Base-by-base conservation (phyloP, 2,888 invertebrate genomes). In the Acronicta alni region DNA sequence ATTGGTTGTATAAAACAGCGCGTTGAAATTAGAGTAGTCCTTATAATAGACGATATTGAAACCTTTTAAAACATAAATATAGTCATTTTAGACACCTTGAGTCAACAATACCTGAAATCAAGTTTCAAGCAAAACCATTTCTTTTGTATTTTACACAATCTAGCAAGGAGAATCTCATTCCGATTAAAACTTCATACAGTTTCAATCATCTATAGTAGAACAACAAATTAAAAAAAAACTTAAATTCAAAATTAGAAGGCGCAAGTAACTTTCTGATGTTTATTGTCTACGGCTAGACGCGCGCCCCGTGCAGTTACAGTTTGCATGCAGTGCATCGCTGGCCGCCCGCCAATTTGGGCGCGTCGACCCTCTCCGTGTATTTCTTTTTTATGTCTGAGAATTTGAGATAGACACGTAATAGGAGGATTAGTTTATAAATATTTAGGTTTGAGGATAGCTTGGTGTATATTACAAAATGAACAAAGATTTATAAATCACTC, bases 271-370 rank as follows among this genome's bases (percentile, higher is more conserved):
- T 64, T 53, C 43, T 35, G 32, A 58, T 57, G 72, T 72, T 77
- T 76, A 74, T 86, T 83, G 77, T 88, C 87, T 87, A 85, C 78
- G 79, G 66, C 72, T 79, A 82, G 81, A 71, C 64, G 54, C 67
- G 61, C 62, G 49, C 46, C 44, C 59, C 62, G 60, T 84, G 85
- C 81, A 84, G 77, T 81, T 81, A 82, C 52, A 81, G 74, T 78
- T 70, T 63, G 77, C 75, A 79, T 54, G 67, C 74, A 76, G 75
- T 85, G 83, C 83, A 83, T 65, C 57, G 69, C 86, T 89, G 88
- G 88, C 83, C 70, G 56, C 48, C 59, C 71, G 88, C 89, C 89
- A 89, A 87, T 79, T 72, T 75, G 82, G 74, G 89, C 79, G 82
- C 88, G 81, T 80, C 82, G 89, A 85, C 86, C 86, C 77, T 63